Percentiles rank a stretch among this genome's conserved stretches.
Conservation (phyloP, 2,888 invertebrate genomes). For the Phlogophora meticulosa region DNA sequence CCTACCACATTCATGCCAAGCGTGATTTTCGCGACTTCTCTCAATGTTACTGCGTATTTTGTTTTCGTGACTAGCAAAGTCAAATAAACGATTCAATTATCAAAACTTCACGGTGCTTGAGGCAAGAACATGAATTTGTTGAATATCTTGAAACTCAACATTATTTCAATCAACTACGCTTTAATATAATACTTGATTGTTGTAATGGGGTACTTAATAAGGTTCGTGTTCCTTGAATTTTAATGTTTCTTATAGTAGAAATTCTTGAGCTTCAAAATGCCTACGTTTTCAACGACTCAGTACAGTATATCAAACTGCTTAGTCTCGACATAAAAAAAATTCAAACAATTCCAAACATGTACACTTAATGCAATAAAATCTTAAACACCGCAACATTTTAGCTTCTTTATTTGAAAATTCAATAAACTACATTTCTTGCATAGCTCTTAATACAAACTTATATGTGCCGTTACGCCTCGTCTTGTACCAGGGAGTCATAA, state of each 20-base stretch:
- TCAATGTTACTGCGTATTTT: constrained; percentile 36
- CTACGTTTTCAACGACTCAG: constrained; percentile 19
- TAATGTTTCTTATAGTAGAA: constrained; percentile 10
- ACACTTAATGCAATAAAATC: constrained; percentile 32
- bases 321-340: constrained; percentile 8
- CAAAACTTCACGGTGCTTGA: constrained; percentile 40
- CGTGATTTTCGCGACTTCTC: constrained; percentile 14
- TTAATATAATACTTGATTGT: constrained; percentile 33
- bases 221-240: constrained; percentile 9
- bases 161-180: constrained; percentile 31
- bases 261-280: constrained; percentile 3
- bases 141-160: constrained; percentile 33
- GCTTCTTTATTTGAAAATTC: constrained; percentile 50
- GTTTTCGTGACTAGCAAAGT: constrained; percentile 37
- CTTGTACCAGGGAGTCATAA: constrained; percentile 51
- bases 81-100: constrained; percentile 43
- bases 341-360: constrained; percentile 36
- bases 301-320: constrained; percentile 5
- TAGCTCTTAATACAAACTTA: constrained; percentile 51
- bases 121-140: constrained; percentile 29
- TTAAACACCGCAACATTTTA: constrained; percentile 7
- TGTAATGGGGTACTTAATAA: constrained; percentile 38
- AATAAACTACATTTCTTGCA: constrained; percentile 46
- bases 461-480: constrained; percentile 45
- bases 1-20: constrained; percentile 17